Evolutionary conservation across 1,140 invertebrate species (phyloP).

Genomic region (Drosophila pseudoananassae): DNA sequence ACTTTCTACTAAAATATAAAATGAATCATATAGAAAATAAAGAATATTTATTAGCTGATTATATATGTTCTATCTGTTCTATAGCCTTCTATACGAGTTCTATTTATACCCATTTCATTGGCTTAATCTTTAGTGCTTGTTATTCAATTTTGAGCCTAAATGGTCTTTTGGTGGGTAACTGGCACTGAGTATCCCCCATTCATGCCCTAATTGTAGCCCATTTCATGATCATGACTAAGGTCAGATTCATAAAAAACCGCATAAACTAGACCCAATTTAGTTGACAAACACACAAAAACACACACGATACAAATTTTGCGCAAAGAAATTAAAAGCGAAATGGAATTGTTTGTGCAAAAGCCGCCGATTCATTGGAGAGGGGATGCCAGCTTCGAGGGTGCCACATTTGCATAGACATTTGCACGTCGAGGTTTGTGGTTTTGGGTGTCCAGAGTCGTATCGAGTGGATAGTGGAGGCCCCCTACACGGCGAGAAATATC

Average conservation of each 20-base stretch:
- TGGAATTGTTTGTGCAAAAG: slow-evolving; percentile 52
- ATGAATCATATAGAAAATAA: too few species aligned
- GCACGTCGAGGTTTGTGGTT: slow-evolving; percentile 54
- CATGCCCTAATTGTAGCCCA: slow-evolving; percentile 51
- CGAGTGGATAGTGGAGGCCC: slow-evolving; percentile 37
- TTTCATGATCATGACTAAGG: slow-evolving; percentile 79
- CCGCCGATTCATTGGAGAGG: slow-evolving; percentile 4
- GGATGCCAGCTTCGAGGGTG: slow-evolving; percentile 20
- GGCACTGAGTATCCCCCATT: slow-evolving; percentile 56
- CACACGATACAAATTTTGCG: slow-evolving; percentile 28
- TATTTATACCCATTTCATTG: slow-evolving; percentile 1
- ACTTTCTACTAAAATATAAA: too few species aligned
- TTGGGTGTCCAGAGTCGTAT: slow-evolving; percentile 56
- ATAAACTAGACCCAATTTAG: slow-evolving; percentile 80
- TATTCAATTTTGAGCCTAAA: slow-evolving; percentile 35
- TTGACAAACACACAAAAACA: slow-evolving; percentile 33
- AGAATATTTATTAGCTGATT: too few species aligned
- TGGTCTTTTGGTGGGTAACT: slow-evolving; percentile 17
- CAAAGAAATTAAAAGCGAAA: slow-evolving; percentile 64
- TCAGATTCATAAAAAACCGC: slow-evolving; percentile 78
- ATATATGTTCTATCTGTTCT: neutral
- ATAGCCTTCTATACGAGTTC: neutral
- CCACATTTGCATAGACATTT: slow-evolving; percentile 57
- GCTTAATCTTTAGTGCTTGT: slow-evolving; percentile 21
- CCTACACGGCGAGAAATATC: neutral